These are phyloP conservation scores for Sinocyclocheilus rhinocerous DNA, from an alignment of 2,113 vertebrate genomes.

Conservation along the genomic window DNA sequence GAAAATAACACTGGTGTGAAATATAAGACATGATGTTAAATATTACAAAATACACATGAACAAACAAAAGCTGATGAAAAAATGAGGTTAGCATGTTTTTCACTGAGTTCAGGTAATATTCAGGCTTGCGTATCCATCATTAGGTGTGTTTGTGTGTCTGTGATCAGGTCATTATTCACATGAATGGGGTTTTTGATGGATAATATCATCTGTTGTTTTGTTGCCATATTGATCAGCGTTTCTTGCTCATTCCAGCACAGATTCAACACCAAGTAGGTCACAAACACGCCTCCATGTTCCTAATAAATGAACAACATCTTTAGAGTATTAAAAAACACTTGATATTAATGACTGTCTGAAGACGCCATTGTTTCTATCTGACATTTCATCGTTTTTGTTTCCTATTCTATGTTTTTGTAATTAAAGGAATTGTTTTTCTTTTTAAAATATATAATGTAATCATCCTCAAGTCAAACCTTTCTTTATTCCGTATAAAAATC, in stretches of 20 bases:
- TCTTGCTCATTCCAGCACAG: neutral
- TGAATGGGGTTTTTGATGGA: neutral
- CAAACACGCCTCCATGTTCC: neutral
- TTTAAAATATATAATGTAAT: neutral
- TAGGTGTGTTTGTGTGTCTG: neutral
- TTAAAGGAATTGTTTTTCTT: neutral
- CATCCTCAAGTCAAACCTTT: neutral
- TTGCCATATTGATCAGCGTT: slow-evolving; percentile 10
- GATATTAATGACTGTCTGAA: slow-evolving; percentile 7
- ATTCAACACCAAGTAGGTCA: slow-evolving; percentile 27
- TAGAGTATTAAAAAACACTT: neutral
- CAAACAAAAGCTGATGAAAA: neutral
- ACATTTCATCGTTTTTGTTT: neutral
- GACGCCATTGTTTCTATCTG: neutral
- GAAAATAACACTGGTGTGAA: neutral
- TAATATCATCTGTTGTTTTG: neutral
- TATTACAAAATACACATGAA: neutral
- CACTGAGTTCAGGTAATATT: neutral
- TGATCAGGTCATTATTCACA: slow-evolving; percentile 25
- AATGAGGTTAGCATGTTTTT: neutral
- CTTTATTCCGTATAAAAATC: neutral
- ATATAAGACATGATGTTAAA: neutral
- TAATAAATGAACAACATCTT: neutral
- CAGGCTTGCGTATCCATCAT: neutral
- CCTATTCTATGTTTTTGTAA: neutral